Conservation (phyloP, 2,888 invertebrate genomes). For the Ferdinandea cuprea region DNA sequence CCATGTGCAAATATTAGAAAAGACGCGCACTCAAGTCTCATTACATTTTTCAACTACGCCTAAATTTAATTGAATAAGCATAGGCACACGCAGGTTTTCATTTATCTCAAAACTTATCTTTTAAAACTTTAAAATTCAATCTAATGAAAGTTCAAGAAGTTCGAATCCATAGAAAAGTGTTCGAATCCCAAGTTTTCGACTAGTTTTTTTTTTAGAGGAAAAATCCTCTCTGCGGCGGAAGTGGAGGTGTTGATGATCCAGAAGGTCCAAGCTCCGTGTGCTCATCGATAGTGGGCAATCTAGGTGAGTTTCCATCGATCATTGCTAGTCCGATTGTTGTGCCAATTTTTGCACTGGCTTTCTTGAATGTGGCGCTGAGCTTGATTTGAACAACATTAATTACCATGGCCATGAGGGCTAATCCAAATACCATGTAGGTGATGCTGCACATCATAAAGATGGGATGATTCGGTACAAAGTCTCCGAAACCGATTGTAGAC, state of each 20-base stretch:
- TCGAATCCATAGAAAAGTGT: neutral
- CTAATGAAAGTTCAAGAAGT: too few species aligned
- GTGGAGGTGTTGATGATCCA: conserved; percentile 76
- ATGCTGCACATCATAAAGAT: conserved; percentile 95
- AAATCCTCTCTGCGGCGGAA: conserved; percentile 78
- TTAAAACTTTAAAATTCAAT: too few species aligned
- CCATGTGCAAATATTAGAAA: conserved; percentile 3
- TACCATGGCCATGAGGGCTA: conserved; percentile 98
- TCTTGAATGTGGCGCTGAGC: conserved; percentile 90
- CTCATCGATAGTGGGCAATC: conserved; percentile 78
- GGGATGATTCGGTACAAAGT: conserved; percentile 94
- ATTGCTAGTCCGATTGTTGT: conserved; percentile 92
- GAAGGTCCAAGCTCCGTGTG: neutral
- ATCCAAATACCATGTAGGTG: conserved; percentile 95
- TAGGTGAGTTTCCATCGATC: conserved; percentile 84
- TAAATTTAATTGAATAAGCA: conserved; percentile 5
- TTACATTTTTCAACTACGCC: conserved; percentile 24
- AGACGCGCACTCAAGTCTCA: conserved; percentile 14
- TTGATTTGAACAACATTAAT: conserved; percentile 97
- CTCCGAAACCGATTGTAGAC: conserved; percentile 98
- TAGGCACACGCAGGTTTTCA: neutral
- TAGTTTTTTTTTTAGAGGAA: conserved; percentile 74
- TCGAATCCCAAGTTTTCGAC: neutral
- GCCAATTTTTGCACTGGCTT: conserved; percentile 92
- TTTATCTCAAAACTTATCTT: too few species aligned